Percentiles rank a stretch among this genome's conserved stretches.
These are phyloP conservation scores for Xenentodon cancila DNA, from an alignment of 2,797 vertebrate genomes.

Conservation along the genomic window DNA sequence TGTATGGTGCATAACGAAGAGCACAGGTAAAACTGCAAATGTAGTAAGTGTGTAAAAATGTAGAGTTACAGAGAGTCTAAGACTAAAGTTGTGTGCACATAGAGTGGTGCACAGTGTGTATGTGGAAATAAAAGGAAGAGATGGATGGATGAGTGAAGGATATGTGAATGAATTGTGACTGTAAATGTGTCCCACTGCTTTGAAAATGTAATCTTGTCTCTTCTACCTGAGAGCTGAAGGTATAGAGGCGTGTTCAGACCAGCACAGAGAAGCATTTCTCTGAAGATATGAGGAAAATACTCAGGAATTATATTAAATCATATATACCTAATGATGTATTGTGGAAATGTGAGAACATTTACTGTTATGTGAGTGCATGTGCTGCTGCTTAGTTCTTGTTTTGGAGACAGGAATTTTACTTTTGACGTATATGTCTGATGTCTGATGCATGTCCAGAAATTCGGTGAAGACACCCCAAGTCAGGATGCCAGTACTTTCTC, in stretches of 20 bases:
- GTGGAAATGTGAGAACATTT: constrained; percentile 6
- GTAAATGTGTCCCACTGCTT: constrained; percentile 29
- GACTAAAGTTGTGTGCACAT: constrained; percentile 1
- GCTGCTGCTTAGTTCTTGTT: background rate
- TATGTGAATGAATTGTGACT: constrained; percentile 24
- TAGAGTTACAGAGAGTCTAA: constrained; percentile 11
- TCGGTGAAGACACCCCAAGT: no score
- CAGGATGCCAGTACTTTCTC: background rate
- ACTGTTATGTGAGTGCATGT: background rate
- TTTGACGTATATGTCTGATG: no score
- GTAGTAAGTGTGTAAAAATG: constrained; percentile 34
- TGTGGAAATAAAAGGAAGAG: constrained; percentile 12
- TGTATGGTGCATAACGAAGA: constrained; percentile 7
- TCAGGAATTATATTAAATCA: constrained; percentile 42
- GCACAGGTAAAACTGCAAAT: constrained; percentile 24
- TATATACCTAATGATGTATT: constrained; percentile 44
- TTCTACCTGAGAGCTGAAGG: constrained; percentile 37
- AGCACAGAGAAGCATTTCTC: constrained; percentile 39
- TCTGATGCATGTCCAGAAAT: no score
- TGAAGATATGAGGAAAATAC: constrained; percentile 57
- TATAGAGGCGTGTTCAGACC: constrained; percentile 37
- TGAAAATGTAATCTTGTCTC: constrained; percentile 46
- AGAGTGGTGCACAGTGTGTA: constrained; percentile 3
- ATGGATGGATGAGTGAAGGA: constrained; percentile 11
- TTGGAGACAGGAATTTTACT: background rate